phyloP scores from a whole-genome alignment of 2,113 vertebrate species.

The Podarcis raffonei region DNA sequence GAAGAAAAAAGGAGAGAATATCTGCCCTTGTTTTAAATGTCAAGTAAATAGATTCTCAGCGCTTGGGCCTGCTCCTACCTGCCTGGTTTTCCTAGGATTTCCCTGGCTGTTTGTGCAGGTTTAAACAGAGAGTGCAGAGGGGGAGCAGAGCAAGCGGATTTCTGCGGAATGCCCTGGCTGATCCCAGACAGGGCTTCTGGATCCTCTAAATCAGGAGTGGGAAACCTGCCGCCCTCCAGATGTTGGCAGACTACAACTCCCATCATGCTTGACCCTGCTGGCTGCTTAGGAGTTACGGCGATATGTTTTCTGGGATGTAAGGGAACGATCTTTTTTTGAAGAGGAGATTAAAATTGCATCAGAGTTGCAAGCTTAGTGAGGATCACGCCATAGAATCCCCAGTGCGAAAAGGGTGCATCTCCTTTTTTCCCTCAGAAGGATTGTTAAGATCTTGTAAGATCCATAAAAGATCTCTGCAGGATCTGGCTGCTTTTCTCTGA shows the following conservation, averaged over 20 bases:
- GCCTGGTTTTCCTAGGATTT: neutral
- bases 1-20: neutral
- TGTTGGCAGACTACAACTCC: no score
- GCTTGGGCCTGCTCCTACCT: neutral
- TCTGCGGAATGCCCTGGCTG: neutral
- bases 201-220: neutral
- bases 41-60: neutral
- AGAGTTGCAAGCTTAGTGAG: no score
- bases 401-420: neutral
- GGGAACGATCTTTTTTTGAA: neutral
- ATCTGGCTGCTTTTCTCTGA: no score
- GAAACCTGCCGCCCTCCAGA: no score
- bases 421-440: neutral
- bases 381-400: no score
- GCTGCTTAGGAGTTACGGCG: no score
- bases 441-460: no score
- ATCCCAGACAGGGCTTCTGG: neutral
- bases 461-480: no score
- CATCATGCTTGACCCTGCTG: no score
- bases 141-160: fast-evolving
- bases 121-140: fast-evolving
- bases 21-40: neutral
- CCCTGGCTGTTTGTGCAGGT: neutral
- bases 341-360: neutral
- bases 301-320: neutral